phyloP scores from a whole-genome alignment of 2,888 invertebrate genomes.

The Catotricha subobsoleta region DNA sequence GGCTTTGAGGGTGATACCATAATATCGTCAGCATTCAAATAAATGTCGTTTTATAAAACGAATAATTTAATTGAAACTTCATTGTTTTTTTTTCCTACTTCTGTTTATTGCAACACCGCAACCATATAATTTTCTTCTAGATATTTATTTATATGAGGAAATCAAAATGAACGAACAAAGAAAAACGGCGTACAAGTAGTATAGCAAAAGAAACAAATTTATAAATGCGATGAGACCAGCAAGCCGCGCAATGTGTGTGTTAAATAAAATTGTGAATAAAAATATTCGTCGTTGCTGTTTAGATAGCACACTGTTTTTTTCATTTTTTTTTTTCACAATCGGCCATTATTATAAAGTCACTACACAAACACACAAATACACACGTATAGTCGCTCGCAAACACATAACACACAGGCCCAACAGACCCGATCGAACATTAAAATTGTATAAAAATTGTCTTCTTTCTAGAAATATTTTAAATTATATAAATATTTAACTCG shows the following conservation, averaged over 20 bases:
- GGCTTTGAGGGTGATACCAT: slow-evolving; percentile 30
- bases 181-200: no score
- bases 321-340: background rate
- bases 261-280: no score
- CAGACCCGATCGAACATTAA: background rate
- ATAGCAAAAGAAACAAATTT: no score
- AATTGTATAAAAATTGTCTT: background rate
- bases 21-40: slow-evolving; percentile 18
- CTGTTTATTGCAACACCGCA: no score
- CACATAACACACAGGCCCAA: background rate
- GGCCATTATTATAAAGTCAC: background rate
- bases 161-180: no score
- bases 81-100: no score
- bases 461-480: background rate
- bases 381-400: background rate
- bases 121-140: no score
- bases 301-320: background rate
- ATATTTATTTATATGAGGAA: no score
- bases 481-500: background rate
- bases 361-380: background rate
- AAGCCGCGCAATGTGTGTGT: no score
- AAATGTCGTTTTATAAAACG: background rate
- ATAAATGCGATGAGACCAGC: no score
- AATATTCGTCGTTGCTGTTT: background rate
- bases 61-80: background rate